Base-by-base conservation (phyloP, 2,888 invertebrate species). In the Diploptera punctata region DNA sequence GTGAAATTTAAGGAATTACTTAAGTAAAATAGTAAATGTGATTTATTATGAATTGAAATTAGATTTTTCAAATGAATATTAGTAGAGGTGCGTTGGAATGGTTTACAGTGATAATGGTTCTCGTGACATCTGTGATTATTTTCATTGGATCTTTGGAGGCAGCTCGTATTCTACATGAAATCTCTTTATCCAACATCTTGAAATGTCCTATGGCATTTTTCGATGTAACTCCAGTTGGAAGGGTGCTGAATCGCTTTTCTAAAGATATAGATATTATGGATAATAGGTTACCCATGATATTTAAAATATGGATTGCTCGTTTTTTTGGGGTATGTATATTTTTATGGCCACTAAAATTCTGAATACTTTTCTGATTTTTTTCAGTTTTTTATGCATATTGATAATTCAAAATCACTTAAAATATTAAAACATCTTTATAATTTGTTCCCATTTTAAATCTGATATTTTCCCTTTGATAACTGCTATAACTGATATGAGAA, bases 141-240 rank as follows among this genome's bases (percentile, higher is more conserved):
- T 83, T 84, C 74, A 70, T 85, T 76, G 86, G 85, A 78, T 82
- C 78, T 54, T 77, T 82, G 68, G 72, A 74, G 33, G 81, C 82
- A 24, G 74, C 75, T 0, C 67, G 73, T 7, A 44, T 75, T 18
- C 78, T 82, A 3, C 82, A 82, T 71, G 44, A 72, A 10, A 68
- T 73, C 4, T 76, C 82, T 73, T 74, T 82, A 44, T 33, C 67
- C 4, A 79, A 79, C 72, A 77, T 80, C 47, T 75, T 83, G 18
- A 73, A 78, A 68, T 77, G 78, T 47, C 82, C 82, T 1, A 79
- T 82, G 79, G 43, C 44, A 44, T 89, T 93, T 85, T 93, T 92
- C 84, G 93, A 94, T 83, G 90, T 89, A 78, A 93, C 93, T 69
- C 93, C 93, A 60, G 78, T 88, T 76, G 93, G 93, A 81, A 86